Evolutionary conservation across 2,113 vertebrate genomes (phyloP).

Genomic region (Anolis carolinensis): DNA sequence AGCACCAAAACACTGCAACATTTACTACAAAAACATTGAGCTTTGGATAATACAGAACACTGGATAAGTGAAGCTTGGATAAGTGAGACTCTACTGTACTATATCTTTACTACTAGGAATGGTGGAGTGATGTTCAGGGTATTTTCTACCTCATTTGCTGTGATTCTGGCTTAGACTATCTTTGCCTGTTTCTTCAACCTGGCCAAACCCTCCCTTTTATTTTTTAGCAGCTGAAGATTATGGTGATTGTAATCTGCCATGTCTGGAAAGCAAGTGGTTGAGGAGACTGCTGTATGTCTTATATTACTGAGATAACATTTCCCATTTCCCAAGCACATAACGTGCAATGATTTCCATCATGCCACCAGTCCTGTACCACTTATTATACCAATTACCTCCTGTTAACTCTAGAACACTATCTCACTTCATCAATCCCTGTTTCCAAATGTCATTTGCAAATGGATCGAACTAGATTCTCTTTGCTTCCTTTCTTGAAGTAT

Average conservation of each 20-base stretch:
- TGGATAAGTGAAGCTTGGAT: too few species aligned
- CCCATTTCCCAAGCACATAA: not conserved
- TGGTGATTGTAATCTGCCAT: too few species aligned
- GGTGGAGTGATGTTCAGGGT: too few species aligned
- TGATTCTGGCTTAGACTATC: too few species aligned
- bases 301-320: not conserved
- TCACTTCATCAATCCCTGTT: not conserved
- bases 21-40: too few species aligned
- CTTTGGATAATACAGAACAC: too few species aligned
- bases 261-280: not conserved
- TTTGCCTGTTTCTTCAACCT: too few species aligned
- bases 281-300: not conserved
- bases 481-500: not conserved
- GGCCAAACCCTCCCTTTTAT: too few species aligned
- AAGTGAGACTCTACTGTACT: too few species aligned
- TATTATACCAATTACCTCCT: not conserved
- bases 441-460: not conserved
- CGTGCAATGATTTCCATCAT: not conserved
- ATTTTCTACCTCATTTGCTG: too few species aligned
- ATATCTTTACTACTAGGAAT: too few species aligned
- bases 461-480: not conserved
- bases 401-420: not conserved
- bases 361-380: not conserved
- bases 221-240: not conserved
- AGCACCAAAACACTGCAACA: too few species aligned